Conservation (phyloP, 2,113 vertebrate species). For the Abramis brama region DNA sequence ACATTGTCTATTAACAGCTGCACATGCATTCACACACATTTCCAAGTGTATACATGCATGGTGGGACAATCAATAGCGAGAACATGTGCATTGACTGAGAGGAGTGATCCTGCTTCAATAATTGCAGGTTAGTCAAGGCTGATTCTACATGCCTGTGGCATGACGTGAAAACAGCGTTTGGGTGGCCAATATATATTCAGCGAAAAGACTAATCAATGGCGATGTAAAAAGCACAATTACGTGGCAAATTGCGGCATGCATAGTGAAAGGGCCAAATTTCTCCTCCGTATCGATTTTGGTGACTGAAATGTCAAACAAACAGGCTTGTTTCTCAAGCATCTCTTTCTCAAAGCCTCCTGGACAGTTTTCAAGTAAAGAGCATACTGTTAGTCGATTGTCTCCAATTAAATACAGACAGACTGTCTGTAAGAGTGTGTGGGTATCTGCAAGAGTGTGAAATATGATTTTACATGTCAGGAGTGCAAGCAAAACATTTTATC, state of each 20-base stretch:
- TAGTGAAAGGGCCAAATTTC: constrained; percentile 24
- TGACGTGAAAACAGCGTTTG: background rate
- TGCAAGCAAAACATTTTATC: constrained; percentile 25
- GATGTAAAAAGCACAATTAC: constrained; percentile 39
- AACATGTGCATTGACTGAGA: constrained; percentile 26
- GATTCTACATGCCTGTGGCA: background rate
- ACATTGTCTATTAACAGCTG: constrained; percentile 33
- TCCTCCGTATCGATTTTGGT: constrained; percentile 7
- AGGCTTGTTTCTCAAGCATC: constrained; percentile 12
- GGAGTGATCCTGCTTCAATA: constrained; percentile 40
- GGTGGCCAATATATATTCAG: constrained; percentile 35
- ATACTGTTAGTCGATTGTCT: constrained; percentile 35
- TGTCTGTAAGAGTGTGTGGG: constrained; percentile 29
- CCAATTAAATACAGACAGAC: constrained; percentile 39
- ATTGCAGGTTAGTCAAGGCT: constrained; percentile 40
- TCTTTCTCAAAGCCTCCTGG: constrained; percentile 24
- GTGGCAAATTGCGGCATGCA: constrained; percentile 28
- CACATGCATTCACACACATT: background rate
- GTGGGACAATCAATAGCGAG: constrained; percentile 30
- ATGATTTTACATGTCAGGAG: constrained; percentile 24
- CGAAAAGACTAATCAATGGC: constrained; percentile 29
- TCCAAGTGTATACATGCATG: background rate
- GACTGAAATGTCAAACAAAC: constrained; percentile 41
- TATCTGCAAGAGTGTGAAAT: constrained; percentile 15
- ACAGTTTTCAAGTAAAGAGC: constrained; percentile 37